These are phyloP conservation scores for Ciconia nigra DNA, from an alignment of 2,797 vertebrate species.

Conservation along the genomic window DNA sequence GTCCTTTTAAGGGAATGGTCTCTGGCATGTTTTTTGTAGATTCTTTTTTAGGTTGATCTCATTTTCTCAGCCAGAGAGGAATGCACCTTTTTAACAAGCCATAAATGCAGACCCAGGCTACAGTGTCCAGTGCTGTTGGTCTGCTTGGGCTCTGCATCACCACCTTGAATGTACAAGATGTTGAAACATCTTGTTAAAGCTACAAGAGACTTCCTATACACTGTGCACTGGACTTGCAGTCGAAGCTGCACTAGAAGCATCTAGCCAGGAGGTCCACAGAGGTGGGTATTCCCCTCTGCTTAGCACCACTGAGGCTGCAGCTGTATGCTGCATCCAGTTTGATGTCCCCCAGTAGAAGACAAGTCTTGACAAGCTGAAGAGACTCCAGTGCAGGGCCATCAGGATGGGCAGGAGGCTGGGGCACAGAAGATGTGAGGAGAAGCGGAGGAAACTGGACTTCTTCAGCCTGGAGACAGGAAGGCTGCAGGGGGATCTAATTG, in stretches of 20 bases:
- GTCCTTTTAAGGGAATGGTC: background rate
- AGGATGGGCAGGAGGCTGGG: background rate
- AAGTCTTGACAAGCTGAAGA: background rate
- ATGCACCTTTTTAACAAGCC: constrained; percentile 5
- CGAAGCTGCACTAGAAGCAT: background rate
- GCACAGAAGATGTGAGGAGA: background rate
- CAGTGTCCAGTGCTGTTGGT: background rate
- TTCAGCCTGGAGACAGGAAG: background rate
- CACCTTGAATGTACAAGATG: background rate
- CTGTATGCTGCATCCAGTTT: background rate
- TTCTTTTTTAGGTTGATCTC: background rate
- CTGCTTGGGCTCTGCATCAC: background rate
- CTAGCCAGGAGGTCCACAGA: background rate
- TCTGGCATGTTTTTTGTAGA: background rate
- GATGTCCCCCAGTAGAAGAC: background rate
- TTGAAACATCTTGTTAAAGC: background rate
- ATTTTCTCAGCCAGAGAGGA: constrained; percentile 1
- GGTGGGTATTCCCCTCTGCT: background rate
- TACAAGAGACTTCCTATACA: background rate
- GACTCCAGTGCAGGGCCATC: background rate
- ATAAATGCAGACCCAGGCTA: background rate
- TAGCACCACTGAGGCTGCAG: background rate
- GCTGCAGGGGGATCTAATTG: background rate
- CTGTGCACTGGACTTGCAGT: background rate
- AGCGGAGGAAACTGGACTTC: background rate